Base-by-base conservation (phyloP, 23 tunicate genomes). In the Styela clava region DNA sequence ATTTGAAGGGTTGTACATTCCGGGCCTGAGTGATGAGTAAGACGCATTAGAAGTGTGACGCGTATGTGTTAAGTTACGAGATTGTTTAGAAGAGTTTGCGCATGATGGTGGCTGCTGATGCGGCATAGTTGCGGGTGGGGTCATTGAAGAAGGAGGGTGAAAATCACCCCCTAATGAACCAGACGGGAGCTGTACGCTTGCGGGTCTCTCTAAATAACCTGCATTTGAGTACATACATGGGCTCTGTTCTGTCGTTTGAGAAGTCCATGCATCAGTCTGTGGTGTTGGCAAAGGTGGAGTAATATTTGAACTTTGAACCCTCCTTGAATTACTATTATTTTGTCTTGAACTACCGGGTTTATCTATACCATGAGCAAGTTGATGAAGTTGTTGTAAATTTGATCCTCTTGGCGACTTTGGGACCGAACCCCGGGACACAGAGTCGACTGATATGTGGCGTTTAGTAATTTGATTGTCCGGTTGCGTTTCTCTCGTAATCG, bases 171-270 rank as follows among this genome's bases (percentile, higher is more conserved):
- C 71, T 9, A 34, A 28, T 16, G 72, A n/a, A 35, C 26, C 56
- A 44, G 56, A 31, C n/a, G 84, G 69, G 18, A 68, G 81, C 52
- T 86, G 89, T n/a, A 79, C 88, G 29, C 81, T 86, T 0, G 85
- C 64, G 33, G 89, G 81, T 23, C 89, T 79, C 35, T 86, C 85
- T 2, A 69, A 62, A 23, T 28, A 27, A 21, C 89, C 85, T 2
- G 63, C 62, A 24, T 82, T 78, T 3, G 78, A 16, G 34, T 86
- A 79, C 63, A 84, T 70, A 34, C 63, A 83, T 31, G 83, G 79
- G 21, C 81, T 72, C 3, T 20, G 52, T 34, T 35, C 89, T 67
- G 71, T 67, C 31, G 71, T 67, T 21, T 67, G 71, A 18, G 71
- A 29, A 67, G 22, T 21, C 71, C 71, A 67, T 21, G 71, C 30